These are phyloP conservation scores for Clostera curtula DNA, from an alignment of 2,888 invertebrate genomes.

Conservation along the genomic window DNA sequence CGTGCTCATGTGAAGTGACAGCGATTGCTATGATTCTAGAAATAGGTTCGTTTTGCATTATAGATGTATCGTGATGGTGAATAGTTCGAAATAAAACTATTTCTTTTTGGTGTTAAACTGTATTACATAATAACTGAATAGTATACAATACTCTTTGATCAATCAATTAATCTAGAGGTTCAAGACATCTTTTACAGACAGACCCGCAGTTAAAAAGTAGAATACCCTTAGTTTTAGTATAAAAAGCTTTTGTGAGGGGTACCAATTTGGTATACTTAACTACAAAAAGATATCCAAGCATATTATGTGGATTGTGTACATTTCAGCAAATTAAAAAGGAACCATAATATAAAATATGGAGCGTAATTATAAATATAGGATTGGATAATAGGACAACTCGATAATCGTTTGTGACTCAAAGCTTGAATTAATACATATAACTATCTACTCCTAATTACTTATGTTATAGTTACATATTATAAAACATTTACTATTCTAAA, in stretches of 20 bases:
- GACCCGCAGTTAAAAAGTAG: no score
- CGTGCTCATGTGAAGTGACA: conserved; percentile 27
- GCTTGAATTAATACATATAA: conserved; percentile 44
- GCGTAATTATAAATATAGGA: no score
- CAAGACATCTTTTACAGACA: conserved; percentile 33
- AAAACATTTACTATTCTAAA: conserved; percentile 56
- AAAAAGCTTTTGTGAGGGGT: conserved; percentile 18
- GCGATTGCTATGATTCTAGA: conserved; percentile 6
- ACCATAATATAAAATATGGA: background rate
- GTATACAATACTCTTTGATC: no score
- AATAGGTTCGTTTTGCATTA: no score
- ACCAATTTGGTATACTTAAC: no score
- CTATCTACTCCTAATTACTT: conserved; percentile 52
- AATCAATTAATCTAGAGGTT: no score
- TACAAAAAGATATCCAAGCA: no score
- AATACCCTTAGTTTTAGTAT: conserved; percentile 15
- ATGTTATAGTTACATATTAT: conserved; percentile 43
- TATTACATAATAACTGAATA: conserved; percentile 57
- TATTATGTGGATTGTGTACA: no score
- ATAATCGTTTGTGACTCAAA: conserved; percentile 40
- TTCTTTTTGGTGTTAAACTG: conserved; percentile 48
- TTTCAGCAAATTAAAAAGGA: conserved; percentile 3
- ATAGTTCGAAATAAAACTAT: conserved; percentile 38
- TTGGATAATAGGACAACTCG: conserved; percentile 33
- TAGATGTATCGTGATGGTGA: conserved; percentile 14